Conservation (phyloP, 2,888 invertebrate species). For the Meandrusa payeni region DNA sequence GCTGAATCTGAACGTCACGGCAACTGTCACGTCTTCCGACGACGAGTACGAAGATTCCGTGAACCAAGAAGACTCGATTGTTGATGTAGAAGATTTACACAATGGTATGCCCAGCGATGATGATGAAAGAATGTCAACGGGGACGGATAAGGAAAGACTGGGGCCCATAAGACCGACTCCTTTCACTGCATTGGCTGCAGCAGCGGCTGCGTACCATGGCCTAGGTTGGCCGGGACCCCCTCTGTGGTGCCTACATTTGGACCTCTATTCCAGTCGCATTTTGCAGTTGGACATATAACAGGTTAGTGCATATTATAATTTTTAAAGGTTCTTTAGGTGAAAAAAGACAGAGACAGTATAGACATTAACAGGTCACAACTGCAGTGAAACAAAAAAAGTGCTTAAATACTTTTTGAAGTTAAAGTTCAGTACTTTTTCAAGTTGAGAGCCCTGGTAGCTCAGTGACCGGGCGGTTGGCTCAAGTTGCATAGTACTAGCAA, state of each 20-base stretch:
- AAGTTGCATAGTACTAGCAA: too few species aligned
- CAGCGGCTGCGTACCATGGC: conserved; percentile 85
- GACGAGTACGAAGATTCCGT: conserved; percentile 87
- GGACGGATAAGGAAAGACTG: conserved; percentile 58
- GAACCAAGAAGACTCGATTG: conserved; percentile 84
- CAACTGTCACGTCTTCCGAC: conserved; percentile 76
- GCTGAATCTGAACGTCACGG: conserved; percentile 70
- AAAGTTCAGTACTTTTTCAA: too few species aligned
- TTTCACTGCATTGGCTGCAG: conserved; percentile 84
- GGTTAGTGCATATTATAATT: too few species aligned
- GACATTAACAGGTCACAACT: too few species aligned
- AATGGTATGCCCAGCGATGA: conserved; percentile 76
- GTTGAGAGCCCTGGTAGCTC: too few species aligned
- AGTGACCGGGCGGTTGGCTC: too few species aligned
- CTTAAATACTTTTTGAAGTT: too few species aligned
- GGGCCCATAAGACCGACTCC: conserved; percentile 89
- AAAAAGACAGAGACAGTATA: too few species aligned
- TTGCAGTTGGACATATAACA: conserved; percentile 72
- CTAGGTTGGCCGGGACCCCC: conserved; percentile 80
- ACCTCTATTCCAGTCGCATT: conserved; percentile 85
- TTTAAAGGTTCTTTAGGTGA: too few species aligned
- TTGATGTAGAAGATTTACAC: conserved; percentile 90
- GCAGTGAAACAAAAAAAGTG: too few species aligned
- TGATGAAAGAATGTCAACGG: conserved; percentile 56
- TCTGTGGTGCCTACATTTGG: conserved; percentile 83